Conservation (phyloP, 2,797 vertebrate species). For the Neosalanx taihuensis region DNA sequence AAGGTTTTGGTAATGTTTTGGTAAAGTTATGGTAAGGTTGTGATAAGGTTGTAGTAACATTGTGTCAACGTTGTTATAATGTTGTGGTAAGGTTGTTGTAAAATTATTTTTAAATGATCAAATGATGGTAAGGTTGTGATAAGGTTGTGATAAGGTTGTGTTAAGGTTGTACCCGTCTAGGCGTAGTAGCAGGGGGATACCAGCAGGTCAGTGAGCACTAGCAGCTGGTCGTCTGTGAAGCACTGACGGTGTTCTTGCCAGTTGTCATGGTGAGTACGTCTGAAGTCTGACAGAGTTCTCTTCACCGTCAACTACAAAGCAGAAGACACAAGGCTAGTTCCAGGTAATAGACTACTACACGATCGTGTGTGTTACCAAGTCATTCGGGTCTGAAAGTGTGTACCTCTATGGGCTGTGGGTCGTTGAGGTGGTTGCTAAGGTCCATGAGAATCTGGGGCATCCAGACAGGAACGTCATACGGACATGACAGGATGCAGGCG, state of each 20-base stretch:
- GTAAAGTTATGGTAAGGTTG: background rate
- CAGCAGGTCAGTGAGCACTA: slow-evolving; percentile 95
- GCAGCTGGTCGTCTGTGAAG: slow-evolving; percentile 96
- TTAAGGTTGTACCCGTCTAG: slow-evolving; percentile 33
- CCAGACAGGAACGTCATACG: slow-evolving; percentile 95
- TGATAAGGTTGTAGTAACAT: too few species aligned
- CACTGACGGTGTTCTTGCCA: slow-evolving; percentile 98
- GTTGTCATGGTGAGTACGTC: slow-evolving; percentile 96
- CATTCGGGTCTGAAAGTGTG: background rate
- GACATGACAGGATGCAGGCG: slow-evolving; percentile 94
- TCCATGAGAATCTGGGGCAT: slow-evolving; percentile 99
- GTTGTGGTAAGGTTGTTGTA: slow-evolving; percentile 43
- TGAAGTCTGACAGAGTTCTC: slow-evolving; percentile 96
- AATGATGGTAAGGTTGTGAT: background rate
- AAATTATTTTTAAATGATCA: too few species aligned
- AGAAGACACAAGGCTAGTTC: background rate
- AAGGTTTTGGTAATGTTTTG: too few species aligned
- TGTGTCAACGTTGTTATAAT: slow-evolving; percentile 36
- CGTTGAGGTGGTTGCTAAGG: slow-evolving; percentile 93
- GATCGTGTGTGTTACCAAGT: slow-evolving; percentile 10
- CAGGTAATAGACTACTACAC: background rate
- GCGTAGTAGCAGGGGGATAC: slow-evolving; percentile 77
- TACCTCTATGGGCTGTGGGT: slow-evolving; percentile 98
- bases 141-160: background rate
- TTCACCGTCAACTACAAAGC: slow-evolving; percentile 91